These are phyloP conservation scores for Pygmarrhopalites habei DNA, from an alignment of 1,140 invertebrate species.

Conservation along the genomic window DNA sequence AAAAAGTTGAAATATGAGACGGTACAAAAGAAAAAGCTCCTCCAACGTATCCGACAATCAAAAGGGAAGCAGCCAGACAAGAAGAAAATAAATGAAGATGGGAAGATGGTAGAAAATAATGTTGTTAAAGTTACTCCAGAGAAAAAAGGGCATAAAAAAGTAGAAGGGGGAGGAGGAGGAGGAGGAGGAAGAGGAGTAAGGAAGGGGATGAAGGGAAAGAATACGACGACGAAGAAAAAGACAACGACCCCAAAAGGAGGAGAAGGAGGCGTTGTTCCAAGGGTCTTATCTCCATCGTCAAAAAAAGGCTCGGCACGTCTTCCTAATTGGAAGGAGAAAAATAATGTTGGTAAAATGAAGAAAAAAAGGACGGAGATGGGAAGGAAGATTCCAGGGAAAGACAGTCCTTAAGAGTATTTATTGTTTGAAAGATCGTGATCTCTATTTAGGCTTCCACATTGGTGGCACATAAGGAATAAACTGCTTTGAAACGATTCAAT, in stretches of 20 bases:
- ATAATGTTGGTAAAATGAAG: neutral
- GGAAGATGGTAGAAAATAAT: constrained; percentile 7
- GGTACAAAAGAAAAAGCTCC: constrained; percentile 13
- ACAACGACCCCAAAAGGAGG: neutral
- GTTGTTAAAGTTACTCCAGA: constrained; percentile 3
- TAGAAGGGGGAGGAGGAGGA: constrained; percentile 2
- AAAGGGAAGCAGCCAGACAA: neutral
- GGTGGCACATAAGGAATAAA: neutral
- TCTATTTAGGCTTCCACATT: neutral
- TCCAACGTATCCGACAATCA: constrained; percentile 13
- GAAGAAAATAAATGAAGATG: neutral
- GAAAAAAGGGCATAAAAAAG: neutral
- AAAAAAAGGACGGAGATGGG: neutral
- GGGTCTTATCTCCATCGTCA: neutral
- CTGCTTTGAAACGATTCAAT: constrained; percentile 4
- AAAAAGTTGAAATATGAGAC: constrained; percentile 16
- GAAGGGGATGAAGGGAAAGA: no score
- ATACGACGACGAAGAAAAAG: neutral
- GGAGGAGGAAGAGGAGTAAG: neutral
- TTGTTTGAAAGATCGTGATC: constrained; percentile 4
- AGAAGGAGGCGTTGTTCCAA: neutral
- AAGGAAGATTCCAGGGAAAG: neutral
- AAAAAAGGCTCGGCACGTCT: neutral
- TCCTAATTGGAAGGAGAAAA: neutral
- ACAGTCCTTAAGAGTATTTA: neutral